Evolutionary conservation across 2,888 invertebrate species (phyloP).

Genomic region (Megaustenia siamemsis): DNA sequence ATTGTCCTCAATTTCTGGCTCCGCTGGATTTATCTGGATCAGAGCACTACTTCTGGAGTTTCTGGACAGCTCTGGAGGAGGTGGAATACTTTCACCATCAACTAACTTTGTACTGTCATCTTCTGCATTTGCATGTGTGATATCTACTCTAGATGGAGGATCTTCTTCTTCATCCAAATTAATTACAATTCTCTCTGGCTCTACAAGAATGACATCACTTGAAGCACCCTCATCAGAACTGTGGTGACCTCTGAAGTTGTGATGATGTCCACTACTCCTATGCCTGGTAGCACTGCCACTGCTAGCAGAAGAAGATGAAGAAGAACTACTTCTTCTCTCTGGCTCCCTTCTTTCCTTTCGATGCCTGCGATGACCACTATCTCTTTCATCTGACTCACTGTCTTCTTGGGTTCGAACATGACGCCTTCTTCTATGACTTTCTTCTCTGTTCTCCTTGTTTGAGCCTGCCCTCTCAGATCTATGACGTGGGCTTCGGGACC

Average conservation of each 20-base stretch:
- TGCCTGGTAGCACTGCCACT: conserved; percentile 4
- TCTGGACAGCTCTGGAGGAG: conserved; percentile 34
- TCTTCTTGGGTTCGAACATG: conserved; percentile 23
- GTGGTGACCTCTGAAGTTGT: conserved; percentile 22
- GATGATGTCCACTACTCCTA: not conserved
- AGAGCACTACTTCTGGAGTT: conserved; percentile 36
- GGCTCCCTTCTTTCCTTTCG: conserved; percentile 43
- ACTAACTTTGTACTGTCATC: conserved; percentile 47
- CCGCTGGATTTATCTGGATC: conserved; percentile 49
- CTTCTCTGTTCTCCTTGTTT: conserved; percentile 56
- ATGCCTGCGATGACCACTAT: conserved; percentile 27
- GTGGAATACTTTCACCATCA: conserved; percentile 46
- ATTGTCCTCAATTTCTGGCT: not conserved
- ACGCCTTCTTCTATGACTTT: conserved; percentile 33
- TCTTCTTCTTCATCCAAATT: conserved; percentile 53
- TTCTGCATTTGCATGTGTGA: conserved; percentile 31
- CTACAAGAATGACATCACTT: conserved; percentile 54
- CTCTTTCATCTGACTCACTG: conserved; percentile 39
- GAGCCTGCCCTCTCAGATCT: conserved; percentile 54
- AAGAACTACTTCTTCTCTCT: conserved; percentile 39
- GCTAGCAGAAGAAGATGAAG: conserved; percentile 37
- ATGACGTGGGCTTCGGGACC: conserved; percentile 47
- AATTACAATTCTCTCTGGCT: conserved; percentile 52
- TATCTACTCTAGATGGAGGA: conserved; percentile 43
- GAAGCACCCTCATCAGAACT: conserved; percentile 50